Conservation (phyloP, 2,797 vertebrate species). For the Chromis chromis region DNA sequence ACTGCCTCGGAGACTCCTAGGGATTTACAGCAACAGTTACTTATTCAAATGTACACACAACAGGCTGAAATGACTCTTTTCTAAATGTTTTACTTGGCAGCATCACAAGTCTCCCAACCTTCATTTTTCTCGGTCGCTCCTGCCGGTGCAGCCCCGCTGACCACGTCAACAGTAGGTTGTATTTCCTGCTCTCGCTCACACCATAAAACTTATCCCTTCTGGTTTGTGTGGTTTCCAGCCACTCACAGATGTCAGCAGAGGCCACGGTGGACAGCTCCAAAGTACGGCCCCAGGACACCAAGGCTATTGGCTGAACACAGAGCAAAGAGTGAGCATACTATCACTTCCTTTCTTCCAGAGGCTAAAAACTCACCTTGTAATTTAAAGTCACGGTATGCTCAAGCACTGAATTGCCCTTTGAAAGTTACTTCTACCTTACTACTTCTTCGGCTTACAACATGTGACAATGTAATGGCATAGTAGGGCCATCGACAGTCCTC, state of each 20-base stretch:
- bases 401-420: neutral
- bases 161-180: slow-evolving; percentile 77
- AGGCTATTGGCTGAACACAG: slow-evolving; percentile 83
- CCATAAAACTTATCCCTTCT: neutral
- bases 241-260: slow-evolving; percentile 75
- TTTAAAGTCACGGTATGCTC: neutral
- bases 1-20: slow-evolving; percentile 70
- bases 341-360: neutral
- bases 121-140: slow-evolving; percentile 8
- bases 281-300: slow-evolving; percentile 86
- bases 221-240: slow-evolving; percentile 75
- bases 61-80: neutral
- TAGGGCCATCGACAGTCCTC: no score
- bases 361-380: neutral
- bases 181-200: slow-evolving; percentile 49
- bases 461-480: no score
- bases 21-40: slow-evolving; percentile 15
- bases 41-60: no score
- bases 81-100: neutral
- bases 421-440: no score
- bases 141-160: slow-evolving; percentile 45
- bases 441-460: no score
- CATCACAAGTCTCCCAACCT: slow-evolving; percentile 50
- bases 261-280: slow-evolving; percentile 84
- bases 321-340: neutral